These are phyloP conservation scores for Dascillus cervinus DNA, from an alignment of 2,888 invertebrate species.

Conservation along the genomic window DNA sequence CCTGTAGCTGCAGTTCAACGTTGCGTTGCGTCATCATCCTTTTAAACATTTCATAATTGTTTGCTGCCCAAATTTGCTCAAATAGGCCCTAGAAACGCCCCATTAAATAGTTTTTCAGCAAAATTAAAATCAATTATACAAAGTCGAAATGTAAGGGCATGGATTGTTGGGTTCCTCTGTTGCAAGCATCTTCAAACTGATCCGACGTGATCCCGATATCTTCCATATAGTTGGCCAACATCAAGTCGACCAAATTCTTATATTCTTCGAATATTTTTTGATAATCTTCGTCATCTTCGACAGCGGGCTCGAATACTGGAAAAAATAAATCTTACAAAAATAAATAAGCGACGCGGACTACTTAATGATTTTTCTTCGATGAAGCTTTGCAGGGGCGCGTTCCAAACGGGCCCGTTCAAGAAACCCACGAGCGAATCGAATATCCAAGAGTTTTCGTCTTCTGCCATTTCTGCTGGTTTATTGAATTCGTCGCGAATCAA, in stretches of 20 bases:
- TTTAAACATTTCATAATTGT: constrained; percentile 82
- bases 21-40: constrained; percentile 92
- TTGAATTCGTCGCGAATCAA: no score
- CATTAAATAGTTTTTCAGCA: background rate
- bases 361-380: constrained; percentile 89
- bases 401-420: constrained; percentile 88
- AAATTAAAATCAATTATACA: constrained; percentile 28
- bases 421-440: constrained; percentile 88
- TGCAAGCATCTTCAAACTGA: constrained; percentile 79
- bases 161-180: constrained; percentile 37
- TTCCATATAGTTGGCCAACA: constrained; percentile 88
- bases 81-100: constrained; percentile 45
- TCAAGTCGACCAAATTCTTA: constrained; percentile 82
- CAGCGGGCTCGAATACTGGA: constrained; percentile 80
- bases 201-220: constrained; percentile 83
- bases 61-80: constrained; percentile 87
- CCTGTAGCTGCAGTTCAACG: constrained; percentile 83
- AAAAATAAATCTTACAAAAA: no score
- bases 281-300: constrained; percentile 67
- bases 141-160: constrained; percentile 49
- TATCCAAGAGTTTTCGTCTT: constrained; percentile 74
- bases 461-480: constrained; percentile 13
- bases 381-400: constrained; percentile 81
- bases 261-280: constrained; percentile 75
- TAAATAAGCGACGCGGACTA: constrained; percentile 42